Evolutionary conservation across 2,113 vertebrate species (phyloP).

Genomic region (Noturus placidus): DNA sequence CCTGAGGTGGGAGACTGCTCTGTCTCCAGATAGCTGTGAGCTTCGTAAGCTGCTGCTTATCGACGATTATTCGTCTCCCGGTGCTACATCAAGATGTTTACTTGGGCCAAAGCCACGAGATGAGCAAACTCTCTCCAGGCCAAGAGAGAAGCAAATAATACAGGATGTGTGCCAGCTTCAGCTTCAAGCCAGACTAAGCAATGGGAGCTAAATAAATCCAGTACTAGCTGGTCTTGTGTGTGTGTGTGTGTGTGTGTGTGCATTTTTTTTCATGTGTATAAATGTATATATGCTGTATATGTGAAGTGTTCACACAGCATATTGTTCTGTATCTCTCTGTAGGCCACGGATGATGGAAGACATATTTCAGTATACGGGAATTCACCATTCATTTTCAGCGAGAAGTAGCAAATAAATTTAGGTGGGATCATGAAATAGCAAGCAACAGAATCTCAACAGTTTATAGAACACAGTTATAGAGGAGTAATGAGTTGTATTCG

Average conservation of each 20-base stretch:
- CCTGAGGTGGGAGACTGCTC: not conserved
- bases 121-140: conserved; percentile 38
- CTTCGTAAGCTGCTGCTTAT: conserved; percentile 41
- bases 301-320: not conserved
- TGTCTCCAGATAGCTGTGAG: conserved; percentile 30
- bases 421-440: not conserved
- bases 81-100: conserved; percentile 50
- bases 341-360: not conserved
- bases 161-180: conserved; percentile 29
- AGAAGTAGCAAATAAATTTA: not conserved
- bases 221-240: not conserved
- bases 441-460: not conserved
- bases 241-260: conserved; percentile 18
- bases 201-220: conserved; percentile 33
- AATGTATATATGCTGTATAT: not conserved
- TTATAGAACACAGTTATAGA: not conserved
- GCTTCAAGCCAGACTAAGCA: conserved; percentile 36
- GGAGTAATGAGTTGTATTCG: not conserved
- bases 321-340: not conserved
- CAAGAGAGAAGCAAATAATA: conserved; percentile 36
- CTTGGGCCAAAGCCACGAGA: conserved; percentile 40
- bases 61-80: conserved; percentile 42
- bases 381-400: not conserved
- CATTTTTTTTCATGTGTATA: conserved; percentile 21
- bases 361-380: not conserved